Evolutionary conservation across 2,797 vertebrate genomes (phyloP).

Genomic region (Gobionotothen gibberifrons): DNA sequence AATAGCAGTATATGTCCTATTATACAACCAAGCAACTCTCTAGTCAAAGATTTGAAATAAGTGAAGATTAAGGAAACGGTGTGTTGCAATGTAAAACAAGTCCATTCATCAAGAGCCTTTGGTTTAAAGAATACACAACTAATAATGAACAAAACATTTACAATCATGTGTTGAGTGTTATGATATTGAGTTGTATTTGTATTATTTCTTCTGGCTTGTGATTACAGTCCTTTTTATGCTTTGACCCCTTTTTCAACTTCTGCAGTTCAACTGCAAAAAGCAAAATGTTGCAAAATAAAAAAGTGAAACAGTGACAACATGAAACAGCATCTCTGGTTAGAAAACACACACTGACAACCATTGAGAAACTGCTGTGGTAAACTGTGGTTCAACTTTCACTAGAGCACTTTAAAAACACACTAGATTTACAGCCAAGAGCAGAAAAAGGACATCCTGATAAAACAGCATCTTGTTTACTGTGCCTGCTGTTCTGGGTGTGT

Average conservation of each 20-base stretch:
- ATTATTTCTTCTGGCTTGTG: neutral
- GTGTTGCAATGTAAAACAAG: neutral
- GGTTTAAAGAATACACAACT: neutral
- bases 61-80: neutral
- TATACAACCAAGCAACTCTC: neutral
- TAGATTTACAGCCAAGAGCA: constrained; percentile 28
- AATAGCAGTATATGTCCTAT: neutral
- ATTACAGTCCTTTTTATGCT: too few relatives aligned
- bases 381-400: constrained; percentile 45
- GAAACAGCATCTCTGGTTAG: neutral
- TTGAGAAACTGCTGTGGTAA: constrained; percentile 1
- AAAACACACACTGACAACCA: neutral
- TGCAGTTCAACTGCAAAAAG: neutral
- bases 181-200: neutral
- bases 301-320: neutral
- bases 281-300: neutral
- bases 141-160: too few relatives aligned
- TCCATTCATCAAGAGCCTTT: neutral
- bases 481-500: neutral
- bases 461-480: constrained; percentile 22
- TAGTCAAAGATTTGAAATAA: neutral
- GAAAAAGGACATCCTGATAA: constrained; percentile 22
- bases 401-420: neutral
- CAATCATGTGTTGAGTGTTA: too few relatives aligned
- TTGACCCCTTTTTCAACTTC: neutral